These are phyloP conservation scores for Lochmaea crataegi DNA, from an alignment of 2,888 invertebrate species.

Conservation along the genomic window DNA sequence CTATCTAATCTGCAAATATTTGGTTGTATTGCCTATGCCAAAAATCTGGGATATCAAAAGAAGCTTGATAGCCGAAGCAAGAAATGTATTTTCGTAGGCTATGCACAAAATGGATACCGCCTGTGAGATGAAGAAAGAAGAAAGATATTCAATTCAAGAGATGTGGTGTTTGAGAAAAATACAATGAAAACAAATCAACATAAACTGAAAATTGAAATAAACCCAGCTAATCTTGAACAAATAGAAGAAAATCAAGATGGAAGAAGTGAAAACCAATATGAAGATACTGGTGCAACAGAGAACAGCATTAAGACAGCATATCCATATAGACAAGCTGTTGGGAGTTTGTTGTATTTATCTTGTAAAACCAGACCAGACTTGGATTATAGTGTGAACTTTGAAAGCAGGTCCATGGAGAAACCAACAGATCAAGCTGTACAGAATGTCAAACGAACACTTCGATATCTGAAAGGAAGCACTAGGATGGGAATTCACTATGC, in stretches of 20 bases:
- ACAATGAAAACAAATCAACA: not conserved
- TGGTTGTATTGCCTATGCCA: not conserved
- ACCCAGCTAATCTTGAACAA: not conserved
- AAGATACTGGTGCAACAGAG: too few species aligned
- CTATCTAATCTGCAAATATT: constrained; percentile 11
- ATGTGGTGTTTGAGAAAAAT: not conserved
- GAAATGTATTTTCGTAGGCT: not conserved
- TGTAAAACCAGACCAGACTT: too few species aligned
- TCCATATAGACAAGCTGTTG: too few species aligned
- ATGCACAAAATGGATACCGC: not conserved
- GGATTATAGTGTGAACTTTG: too few species aligned
- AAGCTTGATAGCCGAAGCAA: not conserved
- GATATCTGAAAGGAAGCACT: constrained; percentile 1
- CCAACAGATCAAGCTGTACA: too few species aligned
- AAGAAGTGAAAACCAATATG: not conserved
- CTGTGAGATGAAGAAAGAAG: not conserved
- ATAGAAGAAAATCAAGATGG: not conserved
- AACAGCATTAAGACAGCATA: too few species aligned
- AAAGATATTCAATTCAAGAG: not conserved
- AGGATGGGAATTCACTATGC: not conserved
- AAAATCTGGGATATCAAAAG: too few species aligned
- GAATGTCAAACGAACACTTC: not conserved
- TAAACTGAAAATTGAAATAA: not conserved
- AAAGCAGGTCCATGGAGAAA: too few species aligned
- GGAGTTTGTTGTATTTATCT: too few species aligned